Evolutionary conservation across 2,797 vertebrate genomes (phyloP), one percentile per base, ranked within the genome.

Genomic region (Hipposideros larvatus): DNA sequence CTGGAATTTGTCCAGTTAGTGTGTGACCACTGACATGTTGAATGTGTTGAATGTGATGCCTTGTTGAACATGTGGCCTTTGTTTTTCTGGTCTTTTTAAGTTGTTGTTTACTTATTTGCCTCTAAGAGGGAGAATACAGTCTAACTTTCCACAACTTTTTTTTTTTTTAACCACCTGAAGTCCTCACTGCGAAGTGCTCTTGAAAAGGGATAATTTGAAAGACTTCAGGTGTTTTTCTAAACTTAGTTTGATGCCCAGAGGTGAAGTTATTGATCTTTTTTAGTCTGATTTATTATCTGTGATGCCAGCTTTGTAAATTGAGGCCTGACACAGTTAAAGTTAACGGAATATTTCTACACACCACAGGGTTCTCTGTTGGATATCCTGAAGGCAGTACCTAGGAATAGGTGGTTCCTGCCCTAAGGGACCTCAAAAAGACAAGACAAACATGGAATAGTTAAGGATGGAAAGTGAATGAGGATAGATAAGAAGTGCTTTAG

Each of bases 171-270:
- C 53, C 31, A 87, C 19, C 11, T 70, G 7, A 90, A 92, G 46
- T 53, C 46, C 2, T 71, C 16, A 19, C 48, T 95, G 86, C 16
- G 22, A 79, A 89, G 55, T 53, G 89, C 48, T 92, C 28, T 65
- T 84, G 84, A 55, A 63, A 84, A 93, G 55, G 21, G 26, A 46
- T 93, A 18, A 18, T 88, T 92, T 90, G 59, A 80, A 94, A 94
- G 43, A 16, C 7, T 63, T 93, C 19, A 51, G 65, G 11, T 80
- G 21, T 87, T 95, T 97, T 95, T 82, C 43, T 87, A 66, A 95
- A 41, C 31, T 92, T 73, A 61, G 71, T 75, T 83, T 68, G 61
- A 70, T 83, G n/a, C 13, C 34, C 13, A 0, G 48, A 88, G 3
- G 48, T 87, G 66, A 43, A 57, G 11, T 71, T 84, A 26, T 37